Conservation (phyloP, 2,797 vertebrate species). For the Notamacropus eugenii region DNA sequence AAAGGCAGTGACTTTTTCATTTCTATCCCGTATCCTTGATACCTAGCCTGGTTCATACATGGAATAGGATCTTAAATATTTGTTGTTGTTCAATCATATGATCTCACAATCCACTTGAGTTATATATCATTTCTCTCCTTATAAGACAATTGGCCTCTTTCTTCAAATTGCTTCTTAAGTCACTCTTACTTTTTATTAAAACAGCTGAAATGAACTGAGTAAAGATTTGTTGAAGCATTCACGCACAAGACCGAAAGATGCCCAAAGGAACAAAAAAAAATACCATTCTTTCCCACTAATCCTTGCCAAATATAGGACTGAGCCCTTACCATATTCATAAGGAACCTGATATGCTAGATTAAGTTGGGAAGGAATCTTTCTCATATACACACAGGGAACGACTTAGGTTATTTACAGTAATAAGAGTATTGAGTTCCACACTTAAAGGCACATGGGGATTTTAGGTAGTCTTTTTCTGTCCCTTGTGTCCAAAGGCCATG, state of each 20-base stretch:
- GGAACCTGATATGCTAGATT: constrained; percentile 23
- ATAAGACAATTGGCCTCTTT: background rate
- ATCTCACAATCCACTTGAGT: background rate
- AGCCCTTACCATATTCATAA: background rate
- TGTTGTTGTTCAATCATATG: background rate
- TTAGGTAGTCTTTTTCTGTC: background rate
- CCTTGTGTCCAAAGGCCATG: background rate
- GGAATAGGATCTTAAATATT: background rate
- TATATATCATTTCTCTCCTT: constrained; percentile 9
- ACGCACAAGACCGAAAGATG: constrained; percentile 24
- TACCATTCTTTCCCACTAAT: constrained; percentile 32
- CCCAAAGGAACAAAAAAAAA: constrained; percentile 19
- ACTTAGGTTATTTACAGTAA: constrained; percentile 28
- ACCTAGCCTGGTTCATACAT: background rate
- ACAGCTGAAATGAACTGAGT: background rate
- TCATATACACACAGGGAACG: background rate
- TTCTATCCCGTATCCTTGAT: background rate
- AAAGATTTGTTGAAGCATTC: constrained; percentile 42
- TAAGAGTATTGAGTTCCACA: constrained; percentile 5
- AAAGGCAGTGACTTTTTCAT: background rate
- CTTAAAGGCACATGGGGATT: constrained; percentile 9
- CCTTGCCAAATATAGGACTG: constrained; percentile 18
- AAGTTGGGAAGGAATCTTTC: constrained; percentile 24
- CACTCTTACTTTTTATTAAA: background rate
- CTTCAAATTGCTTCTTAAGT: background rate